phyloP scores from a whole-genome alignment of 2,113 vertebrate species.

The Turdus rufiventris region DNA sequence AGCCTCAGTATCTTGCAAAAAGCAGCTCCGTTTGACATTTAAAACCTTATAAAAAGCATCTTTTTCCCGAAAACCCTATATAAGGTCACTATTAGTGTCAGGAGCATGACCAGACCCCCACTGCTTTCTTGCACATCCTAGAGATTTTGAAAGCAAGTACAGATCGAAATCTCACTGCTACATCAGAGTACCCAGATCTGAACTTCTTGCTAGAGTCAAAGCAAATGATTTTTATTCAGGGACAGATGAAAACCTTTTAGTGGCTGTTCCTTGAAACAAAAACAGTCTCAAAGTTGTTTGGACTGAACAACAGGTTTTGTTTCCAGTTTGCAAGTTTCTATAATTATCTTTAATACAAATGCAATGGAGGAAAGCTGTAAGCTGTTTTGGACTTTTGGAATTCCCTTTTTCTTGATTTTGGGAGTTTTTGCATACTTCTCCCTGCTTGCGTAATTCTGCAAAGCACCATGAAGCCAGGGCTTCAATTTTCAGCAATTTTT shows the following conservation, averaged over 20 bases:
- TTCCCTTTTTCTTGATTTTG: background rate
- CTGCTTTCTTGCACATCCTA: background rate
- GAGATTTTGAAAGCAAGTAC: background rate
- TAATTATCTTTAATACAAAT: background rate
- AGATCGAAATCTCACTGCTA: background rate
- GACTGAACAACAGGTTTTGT: background rate
- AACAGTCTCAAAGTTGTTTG: background rate
- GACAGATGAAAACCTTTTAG: background rate
- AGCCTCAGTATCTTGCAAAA: background rate
- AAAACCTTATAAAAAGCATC: background rate
- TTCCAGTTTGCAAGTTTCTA: background rate
- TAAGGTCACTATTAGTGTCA: background rate
- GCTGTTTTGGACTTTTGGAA: background rate
- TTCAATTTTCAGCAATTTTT: rapidly evolving
- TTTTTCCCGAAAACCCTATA: background rate
- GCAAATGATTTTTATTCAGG: background rate
- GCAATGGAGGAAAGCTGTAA: background rate
- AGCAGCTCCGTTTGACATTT: background rate
- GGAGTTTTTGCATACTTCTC: background rate
- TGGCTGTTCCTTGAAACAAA: background rate
- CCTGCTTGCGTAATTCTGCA: background rate
- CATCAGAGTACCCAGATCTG: background rate
- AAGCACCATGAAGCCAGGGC: background rate
- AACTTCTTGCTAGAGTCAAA: background rate
- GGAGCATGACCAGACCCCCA: background rate